Base-by-base conservation (phyloP, 2,888 invertebrate species). In the Ceramica pisi region DNA sequence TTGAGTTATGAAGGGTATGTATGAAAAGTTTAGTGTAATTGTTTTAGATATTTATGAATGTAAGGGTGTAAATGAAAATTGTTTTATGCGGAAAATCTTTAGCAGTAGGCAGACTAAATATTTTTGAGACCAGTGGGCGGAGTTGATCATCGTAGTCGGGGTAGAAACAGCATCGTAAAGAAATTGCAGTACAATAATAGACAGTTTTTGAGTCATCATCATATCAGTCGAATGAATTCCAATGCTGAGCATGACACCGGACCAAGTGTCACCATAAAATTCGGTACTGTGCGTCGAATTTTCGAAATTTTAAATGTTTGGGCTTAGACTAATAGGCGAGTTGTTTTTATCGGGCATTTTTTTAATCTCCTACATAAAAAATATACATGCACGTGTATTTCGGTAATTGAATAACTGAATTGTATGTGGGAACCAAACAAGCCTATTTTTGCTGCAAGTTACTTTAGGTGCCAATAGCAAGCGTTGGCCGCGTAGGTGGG, bases 1-100 rank as follows among this genome's bases (percentile, higher is more conserved):
- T 62, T 71, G 79, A 82, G 51, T 66, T 82, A 80, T 82, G 65
- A 56, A 60, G 19, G 48, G 50, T 46, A 10, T 21, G 38, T 23
- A 53, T 35, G 35, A 41, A 63, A 64, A 61, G 46, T 78, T 78
- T 41, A 56, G 21, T 56, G 51, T 51, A 41, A 64, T 82, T 63
- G 67, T 72, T 67, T 50, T 55, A 67, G 61, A 53, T 26, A 50
- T 65, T 38, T 62, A 12, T 19, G 10, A 50, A 21, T 41, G 44
- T 31, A 8, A n/a, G 12, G 2, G 14, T 38, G 14, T 38, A 21
- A 16, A 31, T 16, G 12, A 26, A 23, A 10, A 12, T 21, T 12
- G n/a, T 44, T 53, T 26, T 14, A 5, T 57, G 10, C 1, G 14
- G 9, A 3, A 38, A 19, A 31, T 9, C 1, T 41, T 67, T 31